These are phyloP conservation scores for Alligator mississippiensis DNA, from an alignment of 2,113 vertebrate genomes.

Conservation along the genomic window DNA sequence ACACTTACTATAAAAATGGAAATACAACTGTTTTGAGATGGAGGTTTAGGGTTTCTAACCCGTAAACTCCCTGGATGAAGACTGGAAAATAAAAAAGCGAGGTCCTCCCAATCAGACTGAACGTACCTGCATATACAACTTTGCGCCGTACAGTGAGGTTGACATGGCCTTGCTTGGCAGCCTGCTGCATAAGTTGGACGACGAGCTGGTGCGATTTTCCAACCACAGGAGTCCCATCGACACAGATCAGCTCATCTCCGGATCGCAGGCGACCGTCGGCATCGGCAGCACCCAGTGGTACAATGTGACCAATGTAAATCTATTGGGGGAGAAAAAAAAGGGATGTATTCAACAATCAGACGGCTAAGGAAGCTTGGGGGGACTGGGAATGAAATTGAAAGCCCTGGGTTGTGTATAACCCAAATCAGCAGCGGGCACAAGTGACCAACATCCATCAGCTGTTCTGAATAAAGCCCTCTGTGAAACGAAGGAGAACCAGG, in stretches of 20 bases:
- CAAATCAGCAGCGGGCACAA: not conserved
- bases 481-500: not conserved
- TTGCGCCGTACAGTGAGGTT: slow-evolving; percentile 97
- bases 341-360: not conserved
- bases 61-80: slow-evolving; percentile 42
- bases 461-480: not conserved
- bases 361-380: not conserved
- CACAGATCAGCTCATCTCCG: slow-evolving; percentile 95
- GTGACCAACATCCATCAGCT: not conserved
- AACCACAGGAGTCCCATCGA: slow-evolving; percentile 96
- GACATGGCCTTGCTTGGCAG: slow-evolving; percentile 97
- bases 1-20: too few relatives aligned
- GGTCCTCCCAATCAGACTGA: not conserved
- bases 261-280: slow-evolving; percentile 95
- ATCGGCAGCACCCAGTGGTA: slow-evolving; percentile 96
- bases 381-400: not conserved
- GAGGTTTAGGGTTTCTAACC: not conserved
- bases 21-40: not conserved
- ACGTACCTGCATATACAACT: slow-evolving; percentile 90
- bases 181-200: slow-evolving; percentile 99
- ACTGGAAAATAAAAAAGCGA: not conserved
- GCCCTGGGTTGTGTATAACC: not conserved
- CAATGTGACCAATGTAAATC: slow-evolving; percentile 99
- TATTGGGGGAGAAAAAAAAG: slow-evolving; percentile 54
- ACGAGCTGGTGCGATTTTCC: slow-evolving; percentile 99